Conservation (phyloP, 1,140 invertebrate genomes). For the Cotesia vestalis region DNA sequence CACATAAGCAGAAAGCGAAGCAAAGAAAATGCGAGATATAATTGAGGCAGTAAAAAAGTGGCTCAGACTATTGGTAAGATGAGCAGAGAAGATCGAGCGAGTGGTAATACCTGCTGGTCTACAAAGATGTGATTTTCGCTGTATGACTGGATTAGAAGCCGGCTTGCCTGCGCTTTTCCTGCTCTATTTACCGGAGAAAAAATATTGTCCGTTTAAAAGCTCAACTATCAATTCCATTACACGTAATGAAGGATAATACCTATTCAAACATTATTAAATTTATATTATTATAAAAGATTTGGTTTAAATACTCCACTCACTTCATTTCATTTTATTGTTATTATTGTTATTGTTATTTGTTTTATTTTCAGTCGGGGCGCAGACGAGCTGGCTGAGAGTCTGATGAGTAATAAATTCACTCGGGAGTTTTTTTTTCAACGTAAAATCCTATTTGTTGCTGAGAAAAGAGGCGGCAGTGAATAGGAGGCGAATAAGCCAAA, state of each 20-base stretch:
- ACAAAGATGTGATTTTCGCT: slow-evolving; percentile 56
- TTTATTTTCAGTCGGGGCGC: too few species aligned
- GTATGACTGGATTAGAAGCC: slow-evolving; percentile 58
- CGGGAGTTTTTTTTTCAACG: slow-evolving; percentile 40
- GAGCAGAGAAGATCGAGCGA: slow-evolving; percentile 3
- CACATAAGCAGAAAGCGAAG: slow-evolving; percentile 33
- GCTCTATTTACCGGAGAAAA: slow-evolving; percentile 40
- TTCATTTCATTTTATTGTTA: too few species aligned
- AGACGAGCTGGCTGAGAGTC: too few species aligned
- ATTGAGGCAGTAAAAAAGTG: slow-evolving; percentile 28
- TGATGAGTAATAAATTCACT: background rate
- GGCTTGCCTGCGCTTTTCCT: slow-evolving; percentile 41
- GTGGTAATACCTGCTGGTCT: slow-evolving; percentile 48
- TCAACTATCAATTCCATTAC: background rate
- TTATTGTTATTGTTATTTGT: too few species aligned
- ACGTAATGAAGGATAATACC: too few species aligned
- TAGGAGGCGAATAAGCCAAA: slow-evolving; percentile 41
- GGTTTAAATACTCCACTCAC: too few species aligned
- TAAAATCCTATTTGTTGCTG: slow-evolving; percentile 45
- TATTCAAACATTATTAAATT: background rate
- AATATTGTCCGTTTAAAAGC: slow-evolving; percentile 47
- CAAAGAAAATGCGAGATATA: slow-evolving; percentile 31
- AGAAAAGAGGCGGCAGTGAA: slow-evolving; percentile 4
- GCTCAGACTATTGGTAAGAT: slow-evolving; percentile 33
- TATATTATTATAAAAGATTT: too few species aligned